phyloP scores from a whole-genome alignment of 2,797 vertebrate species.

The Malacoraja senta region DNA sequence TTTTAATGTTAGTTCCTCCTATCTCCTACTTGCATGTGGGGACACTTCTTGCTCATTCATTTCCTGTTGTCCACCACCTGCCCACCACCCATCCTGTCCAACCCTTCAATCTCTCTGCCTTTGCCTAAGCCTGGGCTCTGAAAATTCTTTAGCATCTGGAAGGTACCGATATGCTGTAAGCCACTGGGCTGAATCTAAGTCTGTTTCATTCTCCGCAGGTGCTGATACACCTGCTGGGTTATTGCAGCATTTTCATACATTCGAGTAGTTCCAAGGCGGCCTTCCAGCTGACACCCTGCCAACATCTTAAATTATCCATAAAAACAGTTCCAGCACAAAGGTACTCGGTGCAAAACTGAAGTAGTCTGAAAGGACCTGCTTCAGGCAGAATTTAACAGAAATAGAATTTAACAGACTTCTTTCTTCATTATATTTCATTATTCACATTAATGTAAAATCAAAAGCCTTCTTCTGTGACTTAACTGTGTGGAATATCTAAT shows the following conservation, averaged over 20 bases:
- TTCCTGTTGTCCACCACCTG: neutral
- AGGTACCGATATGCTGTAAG: too few relatives aligned
- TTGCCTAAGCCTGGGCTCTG: neutral
- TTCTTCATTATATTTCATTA: neutral
- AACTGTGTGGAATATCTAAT: neutral
- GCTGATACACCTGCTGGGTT: neutral
- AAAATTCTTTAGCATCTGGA: too few relatives aligned
- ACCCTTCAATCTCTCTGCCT: neutral
- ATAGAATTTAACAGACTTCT: neutral
- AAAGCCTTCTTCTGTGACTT: neutral
- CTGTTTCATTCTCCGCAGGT: neutral
- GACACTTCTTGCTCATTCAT: neutral
- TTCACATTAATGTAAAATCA: neutral
- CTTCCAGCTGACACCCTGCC: neutral
- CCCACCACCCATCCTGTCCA: neutral
- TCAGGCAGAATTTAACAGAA: neutral
- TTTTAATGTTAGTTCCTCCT: neutral
- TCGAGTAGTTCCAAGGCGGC: neutral
- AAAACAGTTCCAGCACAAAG: neutral
- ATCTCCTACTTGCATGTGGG: neutral
- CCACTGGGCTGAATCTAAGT: neutral
- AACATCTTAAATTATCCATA: neutral
- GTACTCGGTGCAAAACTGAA: neutral
- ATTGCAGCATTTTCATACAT: neutral
- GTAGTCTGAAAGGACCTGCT: neutral